phyloP scores from a whole-genome alignment of 2,113 vertebrate genomes.

The Psittacus erithacus region DNA sequence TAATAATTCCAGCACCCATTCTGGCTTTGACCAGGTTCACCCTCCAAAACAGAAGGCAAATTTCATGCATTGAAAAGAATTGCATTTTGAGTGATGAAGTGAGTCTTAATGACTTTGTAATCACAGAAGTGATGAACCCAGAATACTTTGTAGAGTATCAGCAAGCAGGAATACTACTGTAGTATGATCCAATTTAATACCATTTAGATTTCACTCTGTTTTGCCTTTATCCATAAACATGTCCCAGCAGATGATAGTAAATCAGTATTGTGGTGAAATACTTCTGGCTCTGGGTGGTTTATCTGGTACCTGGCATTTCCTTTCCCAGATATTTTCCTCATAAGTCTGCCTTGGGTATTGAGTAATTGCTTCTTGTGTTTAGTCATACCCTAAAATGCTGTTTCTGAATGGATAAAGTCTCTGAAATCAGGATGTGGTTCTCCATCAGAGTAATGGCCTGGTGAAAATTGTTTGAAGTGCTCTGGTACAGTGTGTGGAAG shows the following conservation, averaged over 20 bases:
- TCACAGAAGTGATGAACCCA: background rate
- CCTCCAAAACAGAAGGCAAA: background rate
- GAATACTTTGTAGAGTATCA: background rate
- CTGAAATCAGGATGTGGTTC: background rate
- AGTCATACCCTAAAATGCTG: background rate
- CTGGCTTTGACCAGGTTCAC: background rate
- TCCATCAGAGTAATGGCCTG: background rate
- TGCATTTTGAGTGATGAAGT: background rate
- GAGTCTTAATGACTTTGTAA: background rate
- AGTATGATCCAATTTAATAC: background rate
- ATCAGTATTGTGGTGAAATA: background rate
- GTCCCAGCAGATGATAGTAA: background rate
- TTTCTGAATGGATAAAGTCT: background rate
- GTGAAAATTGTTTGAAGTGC: background rate
- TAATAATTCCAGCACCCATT: background rate
- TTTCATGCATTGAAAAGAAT: background rate
- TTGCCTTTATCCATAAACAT: background rate
- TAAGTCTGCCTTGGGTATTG: background rate
- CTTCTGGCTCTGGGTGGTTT: background rate
- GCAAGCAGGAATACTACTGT: background rate
- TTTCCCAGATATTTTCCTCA: background rate
- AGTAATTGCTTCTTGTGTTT: background rate
- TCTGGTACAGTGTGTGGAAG: background rate
- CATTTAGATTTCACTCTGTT: background rate
- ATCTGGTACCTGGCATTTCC: background rate